Conservation (phyloP, 2,113 vertebrate genomes). For the Eclectus roratus region DNA sequence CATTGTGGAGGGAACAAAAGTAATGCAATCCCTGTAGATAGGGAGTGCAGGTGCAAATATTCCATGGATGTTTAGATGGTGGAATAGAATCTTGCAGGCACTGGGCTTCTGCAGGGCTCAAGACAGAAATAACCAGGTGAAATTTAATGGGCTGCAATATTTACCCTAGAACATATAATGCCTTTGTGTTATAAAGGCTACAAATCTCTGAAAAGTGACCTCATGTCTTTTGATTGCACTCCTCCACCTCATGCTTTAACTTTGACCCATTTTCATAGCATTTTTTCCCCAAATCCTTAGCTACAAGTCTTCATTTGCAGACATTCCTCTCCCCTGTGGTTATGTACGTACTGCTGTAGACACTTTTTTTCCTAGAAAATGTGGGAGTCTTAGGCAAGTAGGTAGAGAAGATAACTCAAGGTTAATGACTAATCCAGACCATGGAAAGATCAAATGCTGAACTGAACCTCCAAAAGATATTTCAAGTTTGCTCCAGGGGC, state of each 20-base stretch:
- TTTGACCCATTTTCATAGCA: not conserved
- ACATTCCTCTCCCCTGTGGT: not conserved
- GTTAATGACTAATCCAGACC: conserved; percentile 55
- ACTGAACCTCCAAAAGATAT: conserved; percentile 31
- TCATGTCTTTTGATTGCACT: not conserved
- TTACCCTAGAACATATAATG: not conserved
- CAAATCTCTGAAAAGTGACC: not conserved
- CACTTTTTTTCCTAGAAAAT: not conserved
- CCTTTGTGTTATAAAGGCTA: not conserved
- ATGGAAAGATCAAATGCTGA: conserved; percentile 46
- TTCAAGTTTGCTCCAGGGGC: conserved; percentile 48
- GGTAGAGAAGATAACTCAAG: conserved; percentile 31
- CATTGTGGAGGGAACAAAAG: not conserved
- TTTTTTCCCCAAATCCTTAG: not conserved
- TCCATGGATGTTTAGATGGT: not conserved
- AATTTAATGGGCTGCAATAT: not conserved
- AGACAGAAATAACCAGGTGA: not conserved
- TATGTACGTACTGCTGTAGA: not conserved
- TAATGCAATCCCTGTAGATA: not conserved
- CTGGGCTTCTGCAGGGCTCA: not conserved
- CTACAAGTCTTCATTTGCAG: not conserved
- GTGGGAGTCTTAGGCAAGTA: conserved; percentile 25
- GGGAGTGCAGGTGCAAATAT: not conserved
- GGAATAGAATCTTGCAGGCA: not conserved
- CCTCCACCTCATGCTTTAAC: not conserved